Evolutionary conservation across 1,140 invertebrate species (phyloP), one percentile per base, ranked within the genome.

Genomic region (Leptopilina clavipes): DNA sequence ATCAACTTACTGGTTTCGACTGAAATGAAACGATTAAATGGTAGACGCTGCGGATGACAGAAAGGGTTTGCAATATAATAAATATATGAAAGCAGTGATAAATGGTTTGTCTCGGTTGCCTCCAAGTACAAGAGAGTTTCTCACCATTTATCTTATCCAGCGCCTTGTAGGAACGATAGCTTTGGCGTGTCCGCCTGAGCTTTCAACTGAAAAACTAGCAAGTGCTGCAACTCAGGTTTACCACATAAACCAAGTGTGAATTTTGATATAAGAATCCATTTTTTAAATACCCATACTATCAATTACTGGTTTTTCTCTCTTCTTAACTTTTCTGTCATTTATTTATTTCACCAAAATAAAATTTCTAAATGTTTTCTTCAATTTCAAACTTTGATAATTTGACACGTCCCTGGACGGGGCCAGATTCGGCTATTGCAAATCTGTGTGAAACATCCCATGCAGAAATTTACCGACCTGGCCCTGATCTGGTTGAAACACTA

Each of bases 71-170:
- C 37, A 14, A 74, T 79, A 81, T 78, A 82, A 82, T 84, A 86
- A 84, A 84, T 85, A 85, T 82, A 81, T 43, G 77, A 85, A 75
- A 80, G 71, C 22, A 78, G 76, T 86, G 85, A 87, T 83, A 84
- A 87, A 87, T 83, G 81, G 78, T 77, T 79, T 25, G 40, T 81
- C 70, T 74, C 59, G 54, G 74, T 65, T 44, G 74, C 14, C 76
- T 74, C 75, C 43, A 73, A 74, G 76, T 80, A 78, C 17, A 25
- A 31, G 72, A 25, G 44, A 25, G 72, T 78, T 72, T 71, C 73
- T 72, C n/a, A 18, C 70, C 74, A 79, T 81, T 80, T 81, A 79
- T 83, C 76, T 81, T 81, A 76, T 74, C 77, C 59, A 22, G 72
- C 71, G 70, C 73, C 70, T 76, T 65, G 71, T 52, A 76, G 76